Evolutionary conservation across 2,797 vertebrate genomes (phyloP).

Genomic region (Anguilla obscura): DNA sequence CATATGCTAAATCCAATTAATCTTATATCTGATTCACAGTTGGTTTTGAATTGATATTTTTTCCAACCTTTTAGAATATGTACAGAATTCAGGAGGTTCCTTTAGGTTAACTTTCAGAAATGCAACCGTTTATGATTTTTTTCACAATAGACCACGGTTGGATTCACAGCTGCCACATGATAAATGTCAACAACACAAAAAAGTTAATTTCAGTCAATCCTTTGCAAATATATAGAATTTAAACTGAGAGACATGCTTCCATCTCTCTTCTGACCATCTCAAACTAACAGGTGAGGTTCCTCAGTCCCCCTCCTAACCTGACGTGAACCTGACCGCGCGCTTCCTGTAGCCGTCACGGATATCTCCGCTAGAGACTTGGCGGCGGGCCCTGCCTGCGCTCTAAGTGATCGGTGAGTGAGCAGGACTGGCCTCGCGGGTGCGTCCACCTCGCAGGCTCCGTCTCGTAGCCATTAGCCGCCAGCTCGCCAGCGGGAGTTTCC

Average conservation of each 20-base stretch:
- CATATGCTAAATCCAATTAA: too few relatives aligned
- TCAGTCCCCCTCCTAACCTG: not conserved
- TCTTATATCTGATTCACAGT: too few relatives aligned
- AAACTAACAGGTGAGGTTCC: not conserved
- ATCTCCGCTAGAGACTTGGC: not conserved
- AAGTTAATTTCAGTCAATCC: not conserved
- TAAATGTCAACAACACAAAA: not conserved
- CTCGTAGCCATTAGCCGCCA: constrained; percentile 9
- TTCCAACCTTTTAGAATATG: too few relatives aligned
- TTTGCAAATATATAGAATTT: not conserved
- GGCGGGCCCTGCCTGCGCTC: not conserved
- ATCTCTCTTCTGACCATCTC: too few relatives aligned
- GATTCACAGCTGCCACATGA: not conserved
- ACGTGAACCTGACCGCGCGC: not conserved
- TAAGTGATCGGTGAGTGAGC: not conserved
- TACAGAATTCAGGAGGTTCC: not conserved
- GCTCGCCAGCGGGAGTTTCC: not conserved
- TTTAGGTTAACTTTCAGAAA: not conserved
- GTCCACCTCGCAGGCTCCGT: constrained; percentile 2
- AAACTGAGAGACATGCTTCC: not conserved
- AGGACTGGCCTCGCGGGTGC: not conserved
- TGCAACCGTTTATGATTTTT: not conserved
- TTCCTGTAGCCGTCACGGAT: not conserved
- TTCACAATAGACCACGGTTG: not conserved
- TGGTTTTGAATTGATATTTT: too few relatives aligned